These are phyloP conservation scores for Eptesicus fuscus DNA, from an alignment of 2,113 vertebrate genomes.

Conservation along the genomic window DNA sequence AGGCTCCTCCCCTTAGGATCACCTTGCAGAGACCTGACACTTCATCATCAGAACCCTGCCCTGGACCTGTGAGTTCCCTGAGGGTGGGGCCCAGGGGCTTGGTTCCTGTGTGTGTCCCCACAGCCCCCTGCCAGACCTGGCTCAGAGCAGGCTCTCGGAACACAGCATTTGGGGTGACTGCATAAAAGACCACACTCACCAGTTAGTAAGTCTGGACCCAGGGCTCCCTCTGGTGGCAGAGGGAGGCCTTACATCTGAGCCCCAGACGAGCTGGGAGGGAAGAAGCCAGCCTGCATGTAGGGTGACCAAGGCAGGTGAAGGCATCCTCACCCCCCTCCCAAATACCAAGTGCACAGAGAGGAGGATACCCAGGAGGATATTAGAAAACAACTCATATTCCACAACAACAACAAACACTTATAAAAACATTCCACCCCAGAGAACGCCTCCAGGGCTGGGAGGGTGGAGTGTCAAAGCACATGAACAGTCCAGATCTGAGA, in stretches of 20 bases:
- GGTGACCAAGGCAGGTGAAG: not conserved
- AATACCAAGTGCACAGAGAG: not conserved
- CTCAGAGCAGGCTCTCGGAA: not conserved
- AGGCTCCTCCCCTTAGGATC: not conserved
- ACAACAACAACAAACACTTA: not conserved
- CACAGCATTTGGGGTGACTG: not conserved
- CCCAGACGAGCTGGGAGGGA: not conserved
- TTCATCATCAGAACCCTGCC: not conserved
- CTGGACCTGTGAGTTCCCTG: not conserved
- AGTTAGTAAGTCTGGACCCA: not conserved
- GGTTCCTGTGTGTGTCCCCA: not conserved
- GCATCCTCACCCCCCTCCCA: not conserved
- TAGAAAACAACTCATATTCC: slow-evolving; percentile 68
- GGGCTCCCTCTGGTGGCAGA: slow-evolving; percentile 56
- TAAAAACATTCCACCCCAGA: not conserved
- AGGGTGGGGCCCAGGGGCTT: not conserved
- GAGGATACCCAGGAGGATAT: not conserved
- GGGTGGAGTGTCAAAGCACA: slow-evolving; percentile 78
- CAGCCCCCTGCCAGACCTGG: not conserved
- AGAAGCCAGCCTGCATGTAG: not conserved
- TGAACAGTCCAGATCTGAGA: slow-evolving; percentile 90
- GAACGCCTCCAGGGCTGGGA: not conserved
- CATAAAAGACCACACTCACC: fast-evolving
- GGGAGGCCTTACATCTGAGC: not conserved
- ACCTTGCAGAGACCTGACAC: not conserved